Base-by-base conservation (phyloP, 2,888 invertebrate genomes). In the Caenorhabditis macrosperma region DNA sequence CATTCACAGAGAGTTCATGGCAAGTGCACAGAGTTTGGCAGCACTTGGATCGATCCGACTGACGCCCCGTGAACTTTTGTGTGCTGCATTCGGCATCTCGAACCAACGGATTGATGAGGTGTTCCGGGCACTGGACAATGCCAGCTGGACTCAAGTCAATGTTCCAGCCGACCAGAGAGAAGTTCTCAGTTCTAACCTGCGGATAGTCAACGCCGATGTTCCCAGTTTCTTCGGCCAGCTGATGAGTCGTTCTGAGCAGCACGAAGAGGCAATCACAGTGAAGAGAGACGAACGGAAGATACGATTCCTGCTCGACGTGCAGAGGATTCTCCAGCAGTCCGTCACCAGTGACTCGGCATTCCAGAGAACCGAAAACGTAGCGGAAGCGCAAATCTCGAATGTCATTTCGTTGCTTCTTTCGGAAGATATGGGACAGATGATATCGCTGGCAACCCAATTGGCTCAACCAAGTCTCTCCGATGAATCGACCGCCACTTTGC, bases 11-110 rank as follows among this genome's bases (percentile, higher is more conserved):
- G 54, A 67, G 44, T 63, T 76, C 38, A 54, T 38, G 46, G 60
- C 52, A 4, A 46, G 46, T 35, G 52, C 54, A 26, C 61, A 68
- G 20, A 61, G 54, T 38, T 30, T 68, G 35, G 61, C 60, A 6
- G 60, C 61, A 38, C 54, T 67, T 15, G 46, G 48, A 17, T 61
- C 55, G 15, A 61, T 61, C 30, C 60, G 48, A 41, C 22, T 74
- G 41, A 74, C 64, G 28, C 67, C 67, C 12, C 52, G 61, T 28
- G 61, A 68, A 20, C 61, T 76, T 48, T 26, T 76, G 17, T 48
- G 60, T 48, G 67, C 67, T 4, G 76, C 76, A 4, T 76, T 76
- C 17, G 68, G 55, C 22, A 33, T 76, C 2, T 68, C 76, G 5
- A 61, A 61, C 22, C 33, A 67, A 28, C 20, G 54, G 28, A 17